These are phyloP conservation scores for Drosophila bipectinata DNA, from an alignment of 1,140 invertebrate species.

Conservation along the genomic window DNA sequence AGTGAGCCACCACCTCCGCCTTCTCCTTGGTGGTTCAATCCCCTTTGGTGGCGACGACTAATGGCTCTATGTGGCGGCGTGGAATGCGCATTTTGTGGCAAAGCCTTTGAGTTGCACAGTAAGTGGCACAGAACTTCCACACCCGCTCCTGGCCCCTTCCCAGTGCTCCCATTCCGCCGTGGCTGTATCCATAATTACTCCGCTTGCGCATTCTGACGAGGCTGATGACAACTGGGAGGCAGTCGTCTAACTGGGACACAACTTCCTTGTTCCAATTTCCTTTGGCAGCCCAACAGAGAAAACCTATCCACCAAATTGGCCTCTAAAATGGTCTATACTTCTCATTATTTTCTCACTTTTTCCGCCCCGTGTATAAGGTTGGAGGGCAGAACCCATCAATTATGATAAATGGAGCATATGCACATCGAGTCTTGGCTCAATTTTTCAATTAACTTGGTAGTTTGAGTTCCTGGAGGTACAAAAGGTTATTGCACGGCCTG, in stretches of 20 bases:
- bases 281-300: constrained; percentile 4
- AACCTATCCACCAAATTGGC: not conserved
- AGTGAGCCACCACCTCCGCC: constrained; percentile 14
- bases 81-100: constrained; percentile 71
- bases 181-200: constrained; percentile 72
- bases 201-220: constrained; percentile 48
- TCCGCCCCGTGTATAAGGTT: not conserved
- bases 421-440: constrained; percentile 15
- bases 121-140: constrained; percentile 54
- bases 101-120: constrained; percentile 49
- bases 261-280: constrained; percentile 74
- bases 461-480: constrained; percentile 25
- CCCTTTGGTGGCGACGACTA: constrained; percentile 56
- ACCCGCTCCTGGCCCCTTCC: constrained; percentile 15
- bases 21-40: constrained; percentile 9
- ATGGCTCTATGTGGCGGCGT: constrained; percentile 62
- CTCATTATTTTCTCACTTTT: constrained; percentile 2
- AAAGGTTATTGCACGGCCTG: constrained; percentile 72
- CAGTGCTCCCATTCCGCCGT: constrained; percentile 57
- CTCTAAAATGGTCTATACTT: not conserved
- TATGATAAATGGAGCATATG: constrained; percentile 49
- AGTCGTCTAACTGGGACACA: constrained; percentile 72
- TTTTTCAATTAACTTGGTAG: constrained; percentile 57
- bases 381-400: constrained; percentile 30
- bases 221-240: constrained; percentile 59